phyloP scores from a whole-genome alignment of 2,797 vertebrate genomes.

The Pseudomugil gertrudae region DNA sequence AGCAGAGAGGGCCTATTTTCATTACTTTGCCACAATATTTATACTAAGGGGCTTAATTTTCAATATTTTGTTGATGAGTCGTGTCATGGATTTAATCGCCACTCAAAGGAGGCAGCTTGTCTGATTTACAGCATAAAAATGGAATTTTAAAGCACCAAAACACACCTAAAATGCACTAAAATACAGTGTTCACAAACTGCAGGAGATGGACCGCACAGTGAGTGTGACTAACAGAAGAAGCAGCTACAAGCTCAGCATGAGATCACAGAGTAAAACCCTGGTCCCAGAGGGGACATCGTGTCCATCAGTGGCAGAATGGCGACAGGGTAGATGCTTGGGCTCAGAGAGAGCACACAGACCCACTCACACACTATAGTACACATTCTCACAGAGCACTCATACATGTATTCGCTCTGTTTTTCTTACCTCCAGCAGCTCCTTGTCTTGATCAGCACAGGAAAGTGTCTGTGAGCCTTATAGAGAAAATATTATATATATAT shows the following conservation, averaged over 20 bases:
- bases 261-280: slow-evolving; percentile 48
- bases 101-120: too few relatives aligned
- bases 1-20: too few relatives aligned
- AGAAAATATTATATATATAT: slow-evolving; percentile 10
- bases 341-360: slow-evolving; percentile 51
- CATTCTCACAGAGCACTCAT: slow-evolving; percentile 39
- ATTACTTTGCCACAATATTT: too few relatives aligned
- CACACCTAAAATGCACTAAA: slow-evolving; percentile 11
- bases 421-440: slow-evolving; percentile 87
- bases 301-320: slow-evolving; percentile 38
- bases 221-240: slow-evolving; percentile 38
- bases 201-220: slow-evolving; percentile 25
- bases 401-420: slow-evolving; percentile 9
- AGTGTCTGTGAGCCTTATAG: slow-evolving; percentile 84
- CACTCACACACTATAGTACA: slow-evolving; percentile 15
- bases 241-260: slow-evolving; percentile 28
- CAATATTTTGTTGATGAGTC: too few relatives aligned
- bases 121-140: too few relatives aligned
- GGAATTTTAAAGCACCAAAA: too few relatives aligned
- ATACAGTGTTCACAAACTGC: slow-evolving; percentile 38
- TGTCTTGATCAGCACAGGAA: slow-evolving; percentile 85
- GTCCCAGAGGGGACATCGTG: slow-evolving; percentile 46
- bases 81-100: too few relatives aligned
- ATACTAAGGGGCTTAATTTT: too few relatives aligned
- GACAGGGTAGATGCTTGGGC: slow-evolving; percentile 37